Evolutionary conservation across 2,888 invertebrate genomes (phyloP).

Genomic region (Maniola hyperantus): DNA sequence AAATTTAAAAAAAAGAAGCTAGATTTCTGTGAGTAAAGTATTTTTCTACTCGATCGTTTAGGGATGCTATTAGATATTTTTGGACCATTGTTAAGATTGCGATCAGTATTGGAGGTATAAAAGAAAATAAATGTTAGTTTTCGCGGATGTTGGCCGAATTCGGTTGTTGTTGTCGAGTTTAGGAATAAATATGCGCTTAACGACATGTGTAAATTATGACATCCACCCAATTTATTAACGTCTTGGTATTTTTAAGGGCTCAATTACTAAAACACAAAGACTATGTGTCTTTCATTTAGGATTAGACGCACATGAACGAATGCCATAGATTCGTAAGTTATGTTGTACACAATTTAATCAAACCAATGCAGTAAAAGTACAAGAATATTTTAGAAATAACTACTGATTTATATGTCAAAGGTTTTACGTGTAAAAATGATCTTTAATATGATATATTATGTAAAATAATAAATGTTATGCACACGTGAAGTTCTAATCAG

Average conservation of each 20-base stretch:
- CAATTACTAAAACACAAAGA: conserved; percentile 13
- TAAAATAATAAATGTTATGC: neutral
- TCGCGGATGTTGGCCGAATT: conserved; percentile 63
- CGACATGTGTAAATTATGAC: conserved; percentile 52
- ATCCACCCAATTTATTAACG: conserved; percentile 48
- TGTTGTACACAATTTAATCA: conserved; percentile 1
- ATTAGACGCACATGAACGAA: conserved; percentile 6
- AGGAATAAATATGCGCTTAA: conserved; percentile 59
- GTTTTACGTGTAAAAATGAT: neutral
- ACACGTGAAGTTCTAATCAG: neutral
- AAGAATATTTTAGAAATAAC: conserved; percentile 4
- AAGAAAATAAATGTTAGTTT: conserved; percentile 67
- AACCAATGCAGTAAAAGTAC: conserved; percentile 12
- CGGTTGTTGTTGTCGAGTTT: conserved; percentile 62
- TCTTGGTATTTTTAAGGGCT: conserved; percentile 35
- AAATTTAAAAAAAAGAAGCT: conserved; percentile 57
- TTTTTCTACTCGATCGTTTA: conserved; percentile 82
- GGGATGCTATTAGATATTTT: conserved; percentile 81
- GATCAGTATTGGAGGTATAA: conserved; percentile 73
- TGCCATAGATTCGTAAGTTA: neutral
- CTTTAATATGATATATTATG: neutral
- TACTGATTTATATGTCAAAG: neutral
- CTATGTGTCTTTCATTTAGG: neutral
- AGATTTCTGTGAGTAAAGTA: conserved; percentile 75
- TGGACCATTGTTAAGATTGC: conserved; percentile 81